Evolutionary conservation across 2,888 invertebrate genomes (phyloP), one percentile per base, ranked within the genome.

Genomic region (Theretra japonica): DNA sequence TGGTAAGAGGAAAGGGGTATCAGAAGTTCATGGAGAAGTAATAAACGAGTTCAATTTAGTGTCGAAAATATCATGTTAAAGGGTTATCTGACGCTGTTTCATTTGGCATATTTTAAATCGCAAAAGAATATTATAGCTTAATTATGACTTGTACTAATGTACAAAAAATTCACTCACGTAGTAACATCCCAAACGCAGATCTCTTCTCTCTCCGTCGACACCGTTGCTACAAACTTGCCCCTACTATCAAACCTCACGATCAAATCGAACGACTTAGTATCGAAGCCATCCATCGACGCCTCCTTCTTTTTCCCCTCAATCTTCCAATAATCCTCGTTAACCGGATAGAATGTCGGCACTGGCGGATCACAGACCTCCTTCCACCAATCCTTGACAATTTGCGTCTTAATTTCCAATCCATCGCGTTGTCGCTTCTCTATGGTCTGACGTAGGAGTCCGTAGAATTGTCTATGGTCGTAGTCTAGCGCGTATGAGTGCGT

Each of bases 391-490:
- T 87, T 88, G 1, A 94, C 94, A 17, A 92, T 87, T 73, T 90
- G 87, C 60, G 88, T 87, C 70, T 88, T 86, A 1, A 92, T 82
- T 30, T 90, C 87, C 4, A 83, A 41, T 1, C 91, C 91, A 58
- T 91, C 90, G 15, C 92, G 79, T 33, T 90, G 84, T 57, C 90
- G 79, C 71, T 89, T 91, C 82, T 94, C 93, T 80, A 94, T 85
- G 0, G 89, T 90, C 65, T 85, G 83, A 75, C 91, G 77, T 0
- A 95, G 76, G 75, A 98, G 96, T 4, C 97, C 96, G 81, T 96
- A 97, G 82, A 98, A 96, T 88, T 98, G 98, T 82, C 96, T 95
- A 50, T 97, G 97, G 86, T 98, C 98, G 80, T 97, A 97, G 82
- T 96, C 96, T 71, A 98, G 90, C 21, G 97, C 96, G 81, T 95